phyloP scores from a whole-genome alignment of 1,140 invertebrate genomes.

The Manduca sexta region DNA sequence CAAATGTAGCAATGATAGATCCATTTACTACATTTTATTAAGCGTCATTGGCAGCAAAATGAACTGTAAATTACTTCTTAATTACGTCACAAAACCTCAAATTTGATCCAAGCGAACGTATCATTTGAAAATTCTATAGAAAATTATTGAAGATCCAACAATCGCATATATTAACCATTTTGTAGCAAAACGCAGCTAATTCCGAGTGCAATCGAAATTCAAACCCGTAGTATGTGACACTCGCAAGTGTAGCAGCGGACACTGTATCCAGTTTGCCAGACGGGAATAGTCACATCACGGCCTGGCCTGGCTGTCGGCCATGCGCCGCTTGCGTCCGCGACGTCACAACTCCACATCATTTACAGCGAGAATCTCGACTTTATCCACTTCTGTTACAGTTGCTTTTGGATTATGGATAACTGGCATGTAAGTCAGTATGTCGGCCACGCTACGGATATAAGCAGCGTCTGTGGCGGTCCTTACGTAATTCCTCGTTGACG shows the following conservation, averaged over 20 bases:
- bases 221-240: slow-evolving; percentile 35
- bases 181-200: too few species aligned
- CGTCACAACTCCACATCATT: slow-evolving; percentile 28
- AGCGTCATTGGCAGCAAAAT: too few species aligned
- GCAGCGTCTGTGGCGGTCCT: slow-evolving; percentile 52
- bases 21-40: too few species aligned
- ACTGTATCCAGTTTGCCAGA: slow-evolving; percentile 51
- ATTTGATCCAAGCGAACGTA: too few species aligned
- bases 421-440: slow-evolving; percentile 20
- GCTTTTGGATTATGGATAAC: slow-evolving; percentile 21
- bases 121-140: too few species aligned
- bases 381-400: slow-evolving; percentile 33
- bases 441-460: slow-evolving; percentile 45
- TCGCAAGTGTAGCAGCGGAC: slow-evolving; percentile 41
- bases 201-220: too few species aligned
- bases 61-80: too few species aligned
- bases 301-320: slow-evolving; percentile 67
- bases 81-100: too few species aligned
- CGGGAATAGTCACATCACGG: slow-evolving; percentile 65
- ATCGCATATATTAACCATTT: too few species aligned
- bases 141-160: too few species aligned
- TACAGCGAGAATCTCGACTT: slow-evolving; percentile 38
- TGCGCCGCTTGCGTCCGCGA: slow-evolving; percentile 29
- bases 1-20: too few species aligned
- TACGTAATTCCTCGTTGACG: slow-evolving; percentile 63